Conservation (phyloP, 2,113 vertebrate species). For the Symphodus melops region DNA sequence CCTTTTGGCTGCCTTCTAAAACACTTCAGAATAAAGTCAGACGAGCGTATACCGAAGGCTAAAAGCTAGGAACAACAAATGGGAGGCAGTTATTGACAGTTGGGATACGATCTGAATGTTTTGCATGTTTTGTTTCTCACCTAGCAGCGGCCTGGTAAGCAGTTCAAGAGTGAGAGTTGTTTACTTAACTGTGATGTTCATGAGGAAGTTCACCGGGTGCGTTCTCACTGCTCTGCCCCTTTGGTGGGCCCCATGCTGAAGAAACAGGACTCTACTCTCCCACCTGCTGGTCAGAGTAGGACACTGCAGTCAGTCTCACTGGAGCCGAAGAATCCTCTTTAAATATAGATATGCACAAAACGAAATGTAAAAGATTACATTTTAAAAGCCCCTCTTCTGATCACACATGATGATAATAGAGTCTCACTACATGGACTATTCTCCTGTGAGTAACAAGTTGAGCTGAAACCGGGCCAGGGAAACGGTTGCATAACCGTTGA, state of each 20-base stretch:
- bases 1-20: neutral
- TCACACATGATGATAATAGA: neutral
- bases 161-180: constrained; percentile 54
- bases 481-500: constrained; percentile 41
- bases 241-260: constrained; percentile 51
- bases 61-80: neutral
- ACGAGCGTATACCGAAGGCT: no score
- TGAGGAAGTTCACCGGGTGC: constrained; percentile 73
- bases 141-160: constrained; percentile 17
- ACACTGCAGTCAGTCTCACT: constrained; percentile 34
- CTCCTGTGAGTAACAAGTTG: neutral
- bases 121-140: constrained; percentile 44
- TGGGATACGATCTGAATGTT: constrained; percentile 33
- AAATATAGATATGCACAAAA: neutral
- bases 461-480: constrained; percentile 10
- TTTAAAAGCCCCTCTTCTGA: neutral
- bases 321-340: neutral
- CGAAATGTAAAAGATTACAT: neutral
- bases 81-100: constrained; percentile 19
- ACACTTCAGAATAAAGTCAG: neutral
- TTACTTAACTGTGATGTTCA: constrained; percentile 57
- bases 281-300: constrained; percentile 61
- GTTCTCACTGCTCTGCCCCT: constrained; percentile 59
- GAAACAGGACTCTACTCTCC: constrained; percentile 31
- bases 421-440: neutral